phyloP scores from a whole-genome alignment of 2,888 invertebrate species.

The Onthophagus sagittarius region DNA sequence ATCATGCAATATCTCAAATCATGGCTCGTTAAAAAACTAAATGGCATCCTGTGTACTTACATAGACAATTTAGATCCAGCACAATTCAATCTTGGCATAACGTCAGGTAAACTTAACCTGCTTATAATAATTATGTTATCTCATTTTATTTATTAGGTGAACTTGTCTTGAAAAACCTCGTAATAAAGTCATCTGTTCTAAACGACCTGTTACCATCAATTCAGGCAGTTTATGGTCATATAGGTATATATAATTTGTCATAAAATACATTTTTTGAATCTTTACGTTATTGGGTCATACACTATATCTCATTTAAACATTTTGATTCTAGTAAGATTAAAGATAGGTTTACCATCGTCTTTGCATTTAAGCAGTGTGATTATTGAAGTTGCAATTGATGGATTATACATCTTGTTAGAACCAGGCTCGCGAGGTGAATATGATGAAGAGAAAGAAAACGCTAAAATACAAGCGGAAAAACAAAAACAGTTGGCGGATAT shows the following conservation, averaged over 20 bases:
- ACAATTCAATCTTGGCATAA: slow-evolving; percentile 93
- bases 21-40: slow-evolving; percentile 85
- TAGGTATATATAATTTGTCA: slow-evolving; percentile 71
- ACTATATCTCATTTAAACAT: no score
- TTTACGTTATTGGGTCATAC: no score
- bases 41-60: slow-evolving; percentile 91
- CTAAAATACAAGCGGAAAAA: slow-evolving; percentile 70
- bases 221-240: slow-evolving; percentile 83
- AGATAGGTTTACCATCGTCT: slow-evolving; percentile 97
- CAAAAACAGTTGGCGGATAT: slow-evolving; percentile 73
- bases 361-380: slow-evolving; percentile 86
- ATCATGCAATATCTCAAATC: slow-evolving; percentile 66
- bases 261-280: neutral
- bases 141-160: slow-evolving; percentile 67
- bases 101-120: slow-evolving; percentile 75
- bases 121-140: slow-evolving; percentile 22
- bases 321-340: slow-evolving; percentile 65
- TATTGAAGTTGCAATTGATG: slow-evolving; percentile 87
- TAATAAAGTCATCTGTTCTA: slow-evolving; percentile 84
- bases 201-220: slow-evolving; percentile 94
- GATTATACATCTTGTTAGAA: slow-evolving; percentile 81
- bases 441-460: slow-evolving; percentile 81
- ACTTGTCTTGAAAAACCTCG: slow-evolving; percentile 84
- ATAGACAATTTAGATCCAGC: slow-evolving; percentile 94
- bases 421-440: slow-evolving; percentile 85